Evolutionary conservation across 2,113 vertebrate genomes (phyloP).

Genomic region (Tautogolabrus adspersus): DNA sequence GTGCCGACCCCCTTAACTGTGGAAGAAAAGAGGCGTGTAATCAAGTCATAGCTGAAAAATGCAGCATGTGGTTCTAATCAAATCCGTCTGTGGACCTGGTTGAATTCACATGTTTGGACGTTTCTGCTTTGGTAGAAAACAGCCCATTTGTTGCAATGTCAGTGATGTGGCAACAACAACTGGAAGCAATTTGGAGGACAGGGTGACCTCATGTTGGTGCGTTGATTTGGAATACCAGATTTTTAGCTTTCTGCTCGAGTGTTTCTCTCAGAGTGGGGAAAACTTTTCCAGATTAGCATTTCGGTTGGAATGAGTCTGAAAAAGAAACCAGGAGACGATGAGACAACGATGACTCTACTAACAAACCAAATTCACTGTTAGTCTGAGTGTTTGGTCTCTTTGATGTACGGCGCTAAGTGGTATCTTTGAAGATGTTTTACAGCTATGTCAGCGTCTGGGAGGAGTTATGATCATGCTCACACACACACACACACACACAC

Average conservation of each 20-base stretch:
- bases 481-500: not conserved
- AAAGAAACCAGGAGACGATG: slow-evolving; percentile 4
- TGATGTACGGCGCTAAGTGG: slow-evolving; percentile 60
- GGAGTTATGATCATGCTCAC: slow-evolving; percentile 19
- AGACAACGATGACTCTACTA: not conserved
- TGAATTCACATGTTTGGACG: slow-evolving; percentile 78
- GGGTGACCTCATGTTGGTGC: slow-evolving; percentile 63
- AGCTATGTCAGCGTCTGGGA: slow-evolving; percentile 53
- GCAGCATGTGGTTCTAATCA: slow-evolving; percentile 84
- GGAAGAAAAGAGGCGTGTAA: slow-evolving; percentile 79
- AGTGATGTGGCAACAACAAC: slow-evolving; percentile 78
- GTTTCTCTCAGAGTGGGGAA: slow-evolving; percentile 5
- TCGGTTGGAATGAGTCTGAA: slow-evolving; percentile 4
- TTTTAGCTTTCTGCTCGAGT: slow-evolving; percentile 21
- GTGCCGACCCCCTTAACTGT: slow-evolving; percentile 27
- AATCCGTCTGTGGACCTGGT: slow-evolving; percentile 70
- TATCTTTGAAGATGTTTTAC: slow-evolving; percentile 70
- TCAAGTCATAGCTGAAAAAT: slow-evolving; percentile 84
- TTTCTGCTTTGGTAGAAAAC: slow-evolving; percentile 73
- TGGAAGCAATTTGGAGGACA: slow-evolving; percentile 72
- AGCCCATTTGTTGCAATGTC: slow-evolving; percentile 68
- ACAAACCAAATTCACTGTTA: not conserved
- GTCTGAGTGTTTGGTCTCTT: slow-evolving; percentile 41
- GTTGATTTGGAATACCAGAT: slow-evolving; percentile 40
- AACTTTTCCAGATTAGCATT: not conserved